Evolutionary conservation across 2,113 vertebrate species (phyloP), one percentile per base, ranked within the genome.

Genomic region (Sus scrofa): DNA sequence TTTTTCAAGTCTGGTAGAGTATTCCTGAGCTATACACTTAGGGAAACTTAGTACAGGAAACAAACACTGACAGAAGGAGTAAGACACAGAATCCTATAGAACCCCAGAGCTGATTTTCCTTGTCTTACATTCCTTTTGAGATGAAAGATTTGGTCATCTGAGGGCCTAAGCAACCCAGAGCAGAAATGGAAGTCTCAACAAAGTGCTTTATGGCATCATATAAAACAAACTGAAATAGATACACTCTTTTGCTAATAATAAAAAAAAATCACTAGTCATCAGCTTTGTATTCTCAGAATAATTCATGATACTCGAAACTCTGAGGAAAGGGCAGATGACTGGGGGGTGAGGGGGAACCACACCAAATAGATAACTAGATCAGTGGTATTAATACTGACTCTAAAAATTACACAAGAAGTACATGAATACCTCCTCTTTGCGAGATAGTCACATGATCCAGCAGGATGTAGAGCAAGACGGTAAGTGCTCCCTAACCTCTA

Each of bases 41-140:
- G 56, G 77, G n/a, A 81, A 81, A 83, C 70, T 73, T 86, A 89
- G 24, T 81, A 95, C 58, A 87, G 65, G 54, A 96, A 96, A 92
- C 84, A 10, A 89, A 83, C 32, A 88, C 58, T 58, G 27, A 88
- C 37, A 19, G 56, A 77, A 95, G 75, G 77, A 44, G 50, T 32
- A 87, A 87, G 19, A 89, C 39, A 44, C 26, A 24, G n/a, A 52
- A 63, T 8, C 44, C 44, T 44, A 44, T 82, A 37, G 58, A 81
- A 82, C 32, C 10, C 27, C 37, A 71, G 6, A 86, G n/a, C 16
- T 92, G 60, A 68, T 79, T 87, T 39, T 90, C 50, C 56, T 86
- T 93, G 44, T 77, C 56, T 73, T 89, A 71, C 79, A 62, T 68
- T 56, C 39, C 50, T 86, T n/a, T 50, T 96, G 78, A 88, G 39